Evolutionary conservation across 1,140 invertebrate genomes (phyloP), one percentile per base, ranked within the genome.

Genomic region (Caerostris darwini): DNA sequence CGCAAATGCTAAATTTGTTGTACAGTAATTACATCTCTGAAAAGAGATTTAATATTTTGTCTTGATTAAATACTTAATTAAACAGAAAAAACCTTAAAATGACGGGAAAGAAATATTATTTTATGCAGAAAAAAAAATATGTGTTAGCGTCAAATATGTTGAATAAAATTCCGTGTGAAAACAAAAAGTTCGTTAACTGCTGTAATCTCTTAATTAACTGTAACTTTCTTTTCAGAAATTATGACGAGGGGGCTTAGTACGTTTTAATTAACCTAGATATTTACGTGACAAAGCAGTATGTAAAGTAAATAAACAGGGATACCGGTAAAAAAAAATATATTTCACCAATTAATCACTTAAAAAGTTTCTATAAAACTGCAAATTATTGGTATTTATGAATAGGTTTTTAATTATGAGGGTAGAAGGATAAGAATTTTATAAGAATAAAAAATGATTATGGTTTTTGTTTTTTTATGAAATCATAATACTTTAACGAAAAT

Each of bases 201-300:
- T 57, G 17, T 83, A 83, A 83, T 56, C 82, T 83, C 82, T 83
- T 83, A 83, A 83, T 83, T 83, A 83, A 83, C 82, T 57, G 82
- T 19, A 83, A 57, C 82, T 83, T 57, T 58, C 82, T 58, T 83
- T 57, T 83, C 56, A 83, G 56, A 58, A 83, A 83, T 83, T 57
- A 83, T 83, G 82, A 58, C 14, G 12, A 77, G 82, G n/a, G 3
- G 19, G 53, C 56, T 58, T 58, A 57, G 53, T 56, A 57, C 56
- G 3, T 83, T 83, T 83, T 83, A 83, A 83, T 83, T 83, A 83
- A 83, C 82, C 82, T 58, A 58, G 57, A 57, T 83, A 83, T 58
- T 57, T 83, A 56, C 82, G 17, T 58, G 71, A 77, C 71, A 77
- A 77, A 34, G 34, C 34, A 50, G 71, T 77, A 77, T 77, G 71